Conservation (phyloP, 2,113 vertebrate species). For the Anoplopoma fimbria region DNA sequence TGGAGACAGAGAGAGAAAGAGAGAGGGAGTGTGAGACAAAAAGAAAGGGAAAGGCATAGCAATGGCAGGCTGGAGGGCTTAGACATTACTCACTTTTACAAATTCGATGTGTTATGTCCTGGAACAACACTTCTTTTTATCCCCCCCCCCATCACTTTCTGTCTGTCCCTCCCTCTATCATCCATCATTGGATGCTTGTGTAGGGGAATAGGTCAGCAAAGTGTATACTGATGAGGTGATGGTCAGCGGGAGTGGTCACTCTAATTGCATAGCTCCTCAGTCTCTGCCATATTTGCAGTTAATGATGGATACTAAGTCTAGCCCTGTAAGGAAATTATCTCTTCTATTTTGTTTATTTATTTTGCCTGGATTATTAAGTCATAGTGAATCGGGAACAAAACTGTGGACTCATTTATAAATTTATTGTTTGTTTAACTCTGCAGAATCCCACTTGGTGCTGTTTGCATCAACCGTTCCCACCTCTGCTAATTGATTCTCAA, state of each 20-base stretch:
- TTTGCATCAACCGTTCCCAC: conserved; percentile 1
- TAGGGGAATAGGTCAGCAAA: conserved; percentile 14
- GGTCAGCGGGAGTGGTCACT: not conserved
- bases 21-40: not conserved
- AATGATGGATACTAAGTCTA: not conserved
- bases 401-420: not conserved
- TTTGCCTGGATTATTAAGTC: conserved; percentile 14
- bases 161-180: not conserved
- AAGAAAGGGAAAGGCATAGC: conserved; percentile 17
- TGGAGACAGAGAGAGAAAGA: conserved; percentile 29
- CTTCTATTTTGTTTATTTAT: not conserved
- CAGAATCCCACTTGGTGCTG: not conserved
- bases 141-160: not conserved
- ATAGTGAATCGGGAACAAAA: conserved; percentile 8
- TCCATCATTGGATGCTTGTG: conserved; percentile 1
- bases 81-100: conserved; percentile 25
- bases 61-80: conserved; percentile 22
- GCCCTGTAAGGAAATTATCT: not conserved
- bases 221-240: not conserved
- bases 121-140: conserved; percentile 14
- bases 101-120: conserved; percentile 29
- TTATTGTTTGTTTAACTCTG: not conserved
- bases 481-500: conserved; percentile 24
- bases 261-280: not conserved
- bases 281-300: not conserved